Conservation (phyloP, 2,797 vertebrate genomes). For the Enteromius thamalakanensis region DNA sequence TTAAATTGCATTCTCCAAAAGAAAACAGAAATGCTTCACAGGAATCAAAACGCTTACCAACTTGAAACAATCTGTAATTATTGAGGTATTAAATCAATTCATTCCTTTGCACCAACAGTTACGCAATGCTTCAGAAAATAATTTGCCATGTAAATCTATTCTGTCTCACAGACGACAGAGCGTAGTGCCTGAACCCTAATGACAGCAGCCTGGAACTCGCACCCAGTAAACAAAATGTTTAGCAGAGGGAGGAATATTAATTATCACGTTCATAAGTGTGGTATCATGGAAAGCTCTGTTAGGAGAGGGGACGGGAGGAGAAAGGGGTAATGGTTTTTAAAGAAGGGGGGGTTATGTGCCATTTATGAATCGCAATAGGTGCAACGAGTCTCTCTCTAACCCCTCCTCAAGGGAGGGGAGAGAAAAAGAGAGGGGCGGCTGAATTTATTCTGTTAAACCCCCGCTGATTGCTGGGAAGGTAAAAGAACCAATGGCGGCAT, state of each 20-base stretch:
- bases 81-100: slow-evolving; percentile 80
- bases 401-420: slow-evolving; percentile 11
- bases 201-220: slow-evolving; percentile 80
- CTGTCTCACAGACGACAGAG: slow-evolving; percentile 73
- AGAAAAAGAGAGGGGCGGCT: slow-evolving; percentile 41
- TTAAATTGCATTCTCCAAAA: slow-evolving; percentile 67
- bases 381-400: slow-evolving; percentile 71
- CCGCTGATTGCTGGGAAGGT: slow-evolving; percentile 95
- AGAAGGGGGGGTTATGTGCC: slow-evolving; percentile 74
- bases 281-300: slow-evolving; percentile 90
- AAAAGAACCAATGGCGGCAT: slow-evolving; percentile 94
- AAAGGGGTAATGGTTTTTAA: slow-evolving; percentile 64
- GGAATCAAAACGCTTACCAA: slow-evolving; percentile 74
- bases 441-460: slow-evolving; percentile 91
- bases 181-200: slow-evolving; percentile 69
- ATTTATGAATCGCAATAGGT: slow-evolving; percentile 91
- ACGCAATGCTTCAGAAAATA: slow-evolving; percentile 80
- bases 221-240: slow-evolving; percentile 93
- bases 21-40: slow-evolving; percentile 75
- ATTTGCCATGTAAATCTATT: slow-evolving; percentile 85
- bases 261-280: slow-evolving; percentile 87
- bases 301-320: slow-evolving; percentile 77
- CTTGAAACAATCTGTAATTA: slow-evolving; percentile 77
- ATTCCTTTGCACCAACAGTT: slow-evolving; percentile 76
- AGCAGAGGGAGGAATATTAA: slow-evolving; percentile 86